Evolutionary conservation across 2,888 invertebrate species (phyloP), one percentile per base, ranked within the genome.

Genomic region (Stenoptilia bipunctidactyla): DNA sequence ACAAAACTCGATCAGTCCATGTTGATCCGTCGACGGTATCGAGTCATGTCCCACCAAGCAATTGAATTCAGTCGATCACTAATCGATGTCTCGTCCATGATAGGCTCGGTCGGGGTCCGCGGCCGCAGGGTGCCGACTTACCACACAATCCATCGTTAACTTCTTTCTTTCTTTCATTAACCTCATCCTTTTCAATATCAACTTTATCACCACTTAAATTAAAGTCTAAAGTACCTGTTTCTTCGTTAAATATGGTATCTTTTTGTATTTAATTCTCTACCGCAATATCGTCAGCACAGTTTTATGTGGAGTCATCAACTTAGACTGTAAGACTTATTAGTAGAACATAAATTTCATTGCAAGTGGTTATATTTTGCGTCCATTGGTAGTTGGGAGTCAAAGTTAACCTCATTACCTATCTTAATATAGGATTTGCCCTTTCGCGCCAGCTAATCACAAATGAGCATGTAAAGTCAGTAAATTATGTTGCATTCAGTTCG

Each of bases 101-200:
- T 82, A 80, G 75, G 71, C 82, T 58, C 83, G 61, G 82, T 80
- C 66, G 80, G 82, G 77, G 82, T 62, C 79, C 83, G 49, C 79
- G 80, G 75, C 82, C 72, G 82, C 79, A 80, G 83, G 83, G 80
- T 80, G 83, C 83, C 80, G 82, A 75, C 82, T 82, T 80, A 82
- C 83, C 82, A 82, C 83, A 83, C 83, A 83, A 83, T 82, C 83
- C 83, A 83, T 82, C 83, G 83, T 83, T 83, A 83, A 76, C 82
- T 80, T 79, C 76, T 79, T 79, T 79, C 79, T 72, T 74, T 70
- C 71, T 77, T 80, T 76, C 83, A 82, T 82, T 82, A 82, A 68
- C 58, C 52, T 53, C 63, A 59, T 56, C 54, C 45, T 55, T 67
- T 67, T 64, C 53, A 82, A 64, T 73, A 73, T 76, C 62, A 65